Conservation (phyloP, 2,797 vertebrate species). For the Micropoecilia bifurca region DNA sequence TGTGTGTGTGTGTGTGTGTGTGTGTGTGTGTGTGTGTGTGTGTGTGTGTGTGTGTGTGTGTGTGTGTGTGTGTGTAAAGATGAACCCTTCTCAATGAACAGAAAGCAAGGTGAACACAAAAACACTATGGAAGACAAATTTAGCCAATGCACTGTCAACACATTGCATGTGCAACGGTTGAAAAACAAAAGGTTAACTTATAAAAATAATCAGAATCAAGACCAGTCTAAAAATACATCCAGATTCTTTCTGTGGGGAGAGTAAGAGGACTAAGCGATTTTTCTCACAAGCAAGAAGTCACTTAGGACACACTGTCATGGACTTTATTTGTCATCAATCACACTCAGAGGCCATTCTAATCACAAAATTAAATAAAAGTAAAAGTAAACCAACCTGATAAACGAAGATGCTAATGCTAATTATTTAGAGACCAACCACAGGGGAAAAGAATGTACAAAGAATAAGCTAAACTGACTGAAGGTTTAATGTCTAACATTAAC, state of each 20-base stretch:
- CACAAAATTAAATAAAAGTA: neutral
- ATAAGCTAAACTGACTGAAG: neutral
- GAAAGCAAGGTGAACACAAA: neutral
- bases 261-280: neutral
- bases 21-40: no score
- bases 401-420: neutral
- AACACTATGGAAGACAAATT: neutral
- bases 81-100: neutral
- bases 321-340: neutral
- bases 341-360: neutral
- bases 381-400: neutral
- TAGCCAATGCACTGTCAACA: no score
- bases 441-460: neutral
- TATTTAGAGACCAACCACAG: neutral
- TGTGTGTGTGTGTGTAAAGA: neutral
- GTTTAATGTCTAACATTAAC: neutral
- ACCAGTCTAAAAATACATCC: neutral
- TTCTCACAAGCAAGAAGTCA: neutral
- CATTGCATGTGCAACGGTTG: neutral
- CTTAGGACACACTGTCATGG: neutral
- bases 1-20: no score
- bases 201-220: neutral
- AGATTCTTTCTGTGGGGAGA: neutral
- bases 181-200: slow-evolving; percentile 2
- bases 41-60: no score